phyloP scores from a whole-genome alignment of 2,113 vertebrate species.

The Acanthisitta chloris region DNA sequence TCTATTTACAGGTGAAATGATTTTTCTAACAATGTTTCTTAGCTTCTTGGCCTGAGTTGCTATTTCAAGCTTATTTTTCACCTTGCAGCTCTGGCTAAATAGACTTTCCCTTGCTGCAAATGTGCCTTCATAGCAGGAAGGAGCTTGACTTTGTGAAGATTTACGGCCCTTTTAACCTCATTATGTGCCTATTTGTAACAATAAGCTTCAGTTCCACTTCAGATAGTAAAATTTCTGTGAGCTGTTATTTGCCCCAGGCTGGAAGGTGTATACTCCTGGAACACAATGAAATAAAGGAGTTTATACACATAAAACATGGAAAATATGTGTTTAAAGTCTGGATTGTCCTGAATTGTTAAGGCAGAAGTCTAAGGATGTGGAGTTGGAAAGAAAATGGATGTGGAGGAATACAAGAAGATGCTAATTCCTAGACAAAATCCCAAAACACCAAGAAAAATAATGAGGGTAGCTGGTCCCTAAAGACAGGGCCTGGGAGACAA shows the following conservation, averaged over 20 bases:
- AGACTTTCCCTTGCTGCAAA: not conserved
- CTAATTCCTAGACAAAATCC: not conserved
- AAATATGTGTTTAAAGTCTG: not conserved
- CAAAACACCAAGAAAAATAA: not conserved
- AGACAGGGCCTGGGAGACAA: not conserved
- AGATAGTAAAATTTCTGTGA: not conserved
- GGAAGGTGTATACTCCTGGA: not conserved
- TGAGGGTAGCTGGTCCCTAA: not conserved
- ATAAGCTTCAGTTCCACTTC: slow-evolving; percentile 47
- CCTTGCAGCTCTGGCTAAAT: not conserved
- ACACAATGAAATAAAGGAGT: not conserved
- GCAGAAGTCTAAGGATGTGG: not conserved
- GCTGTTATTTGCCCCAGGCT: not conserved
- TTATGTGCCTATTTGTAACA: slow-evolving; percentile 42
- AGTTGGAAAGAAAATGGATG: not conserved
- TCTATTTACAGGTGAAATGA: not conserved
- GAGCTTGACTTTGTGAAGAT: slow-evolving; percentile 50
- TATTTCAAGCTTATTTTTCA: slow-evolving; percentile 8
- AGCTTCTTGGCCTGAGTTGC: not conserved
- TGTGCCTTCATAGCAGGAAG: slow-evolving; percentile 44
- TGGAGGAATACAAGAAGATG: not conserved
- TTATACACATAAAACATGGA: not conserved
- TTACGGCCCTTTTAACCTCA: slow-evolving; percentile 43
- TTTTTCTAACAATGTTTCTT: not conserved
- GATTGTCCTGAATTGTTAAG: not conserved